Base-by-base conservation (phyloP, 2,113 vertebrate species). In the Regulus satrapa region DNA sequence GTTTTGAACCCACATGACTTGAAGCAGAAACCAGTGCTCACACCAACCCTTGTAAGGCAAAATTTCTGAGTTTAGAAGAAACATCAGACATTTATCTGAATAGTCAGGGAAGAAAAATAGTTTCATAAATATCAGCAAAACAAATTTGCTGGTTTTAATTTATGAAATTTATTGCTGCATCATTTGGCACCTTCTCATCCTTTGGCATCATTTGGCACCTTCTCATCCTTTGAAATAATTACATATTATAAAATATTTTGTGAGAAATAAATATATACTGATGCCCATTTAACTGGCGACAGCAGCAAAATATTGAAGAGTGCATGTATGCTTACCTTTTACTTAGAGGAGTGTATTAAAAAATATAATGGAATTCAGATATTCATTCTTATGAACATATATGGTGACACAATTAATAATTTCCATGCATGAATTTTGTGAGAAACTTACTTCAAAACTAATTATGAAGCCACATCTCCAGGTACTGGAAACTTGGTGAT, bases 1-100 rank as follows among this genome's bases (percentile, higher is more conserved):
- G 36, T 52, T 95, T 95, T 95, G 89, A 96, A 96, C 86, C 68
- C 56, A 64, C 67, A 95, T 80, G 92, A 96, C 88, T 94, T 92
- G 67, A 88, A 94, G 90, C 80, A 94, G 86, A 92, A 94, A 74
- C 31, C 17, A 68, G 14, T 88, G 66, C 75, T 95, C 89, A 91
- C 91, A 92, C 66, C 52, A 94, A 54, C 11, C 28, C 40, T 95
- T 86, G 61, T 46, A 72, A 87, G 69, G 49, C 25, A 92, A 85
- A 95, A 78, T 45, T 85, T 31, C 55, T 80, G 89, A 83, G 43
- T 78, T 73, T 59, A 17, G 52, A 86, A 74, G 68, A 86, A 84
- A 66, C 49, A 80, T 72, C 55, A 91, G 20, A 46, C 40, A 75
- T 81, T 80, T 36, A 87, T 72, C 36, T 71, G 32, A 85, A 84